Evolutionary conservation across 2,113 vertebrate species (phyloP), one percentile per base, ranked within the genome.

Genomic region (Oreotrochilus melanogaster): DNA sequence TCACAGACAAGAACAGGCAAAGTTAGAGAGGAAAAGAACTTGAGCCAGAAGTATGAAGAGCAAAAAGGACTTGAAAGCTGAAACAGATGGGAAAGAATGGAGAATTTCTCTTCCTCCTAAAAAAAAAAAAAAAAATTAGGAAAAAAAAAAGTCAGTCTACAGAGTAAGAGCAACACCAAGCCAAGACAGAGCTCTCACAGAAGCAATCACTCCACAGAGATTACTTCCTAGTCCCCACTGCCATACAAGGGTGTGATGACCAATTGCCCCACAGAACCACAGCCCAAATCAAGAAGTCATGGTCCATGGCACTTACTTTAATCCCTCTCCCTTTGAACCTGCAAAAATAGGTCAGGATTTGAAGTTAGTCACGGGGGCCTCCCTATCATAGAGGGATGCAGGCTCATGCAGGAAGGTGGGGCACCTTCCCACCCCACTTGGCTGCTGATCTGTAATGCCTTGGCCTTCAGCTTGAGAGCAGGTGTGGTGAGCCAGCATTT

Each of bases 281-380:
- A 56, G 60, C 69, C 39, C n/a, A 43, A 53, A 37, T n/a, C 48
- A 65, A 65, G 80, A 93, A 89, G 57, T 24, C 39, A 21, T 19
- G n/a, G 72, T 35, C 53, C 48, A 25, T 0, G 0, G n/a, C 64
- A 74, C n/a, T 33, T 8, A 61, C 42, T 89, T 85, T 50, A 84
- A 91, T 71, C 84, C 57, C 48, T 74, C 10, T 93, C 48, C 35
- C 53, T 78, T 90, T 89, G 69, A 87, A 78, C 30, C 57, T 71
- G 18, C 25, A 65, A 86, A 88, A 80, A 37, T 31, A 82, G 67
- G 45, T 84, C 83, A 91, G n/a, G 43, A 81, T 90, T 69, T 93
- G 17, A 54, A 78, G 30, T 37, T 48, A 39, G 27, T 56, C 69
- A 24, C 61, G 78, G 64, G 74, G 64, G 47, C 9, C 21, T 65